Evolutionary conservation across 1,140 invertebrate species (phyloP).

Genomic region (Pogonus chalceus): DNA sequence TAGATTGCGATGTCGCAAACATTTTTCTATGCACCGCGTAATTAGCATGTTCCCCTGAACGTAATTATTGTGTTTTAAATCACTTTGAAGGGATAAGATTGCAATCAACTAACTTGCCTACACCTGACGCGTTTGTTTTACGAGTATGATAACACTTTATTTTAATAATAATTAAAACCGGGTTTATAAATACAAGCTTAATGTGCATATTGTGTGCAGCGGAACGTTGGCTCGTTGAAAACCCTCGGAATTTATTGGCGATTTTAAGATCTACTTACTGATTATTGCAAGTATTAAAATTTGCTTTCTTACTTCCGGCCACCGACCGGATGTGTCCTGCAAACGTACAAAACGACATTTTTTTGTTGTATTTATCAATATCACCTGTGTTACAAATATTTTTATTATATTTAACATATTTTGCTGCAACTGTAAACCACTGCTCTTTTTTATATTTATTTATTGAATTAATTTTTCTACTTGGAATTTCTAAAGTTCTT

Average conservation of each 20-base stretch:
- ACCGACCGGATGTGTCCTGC: background rate
- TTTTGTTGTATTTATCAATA: too few relatives aligned
- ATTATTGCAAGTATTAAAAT: background rate
- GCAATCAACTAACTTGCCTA: background rate
- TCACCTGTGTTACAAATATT: too few relatives aligned
- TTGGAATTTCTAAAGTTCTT: too few relatives aligned
- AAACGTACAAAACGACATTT: too few relatives aligned
- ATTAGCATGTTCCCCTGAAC: background rate
- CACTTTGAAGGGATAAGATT: background rate
- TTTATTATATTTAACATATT: too few relatives aligned
- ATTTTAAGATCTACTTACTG: background rate
- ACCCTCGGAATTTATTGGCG: background rate
- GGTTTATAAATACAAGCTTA: background rate
- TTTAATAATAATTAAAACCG: slow-evolving; percentile 1
- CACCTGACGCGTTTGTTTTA: slow-evolving; percentile 7
- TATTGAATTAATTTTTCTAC: too few relatives aligned
- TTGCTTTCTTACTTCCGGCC: background rate
- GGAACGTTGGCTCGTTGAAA: background rate
- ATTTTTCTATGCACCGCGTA: background rate
- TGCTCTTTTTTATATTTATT: too few relatives aligned
- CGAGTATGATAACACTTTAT: background rate
- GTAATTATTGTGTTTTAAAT: slow-evolving; percentile 6
- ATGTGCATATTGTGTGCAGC: background rate
- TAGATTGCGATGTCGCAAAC: too few relatives aligned
- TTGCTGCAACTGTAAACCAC: too few relatives aligned